Base-by-base conservation (phyloP, 1,140 invertebrate genomes). In the Nebria ingens region DNA sequence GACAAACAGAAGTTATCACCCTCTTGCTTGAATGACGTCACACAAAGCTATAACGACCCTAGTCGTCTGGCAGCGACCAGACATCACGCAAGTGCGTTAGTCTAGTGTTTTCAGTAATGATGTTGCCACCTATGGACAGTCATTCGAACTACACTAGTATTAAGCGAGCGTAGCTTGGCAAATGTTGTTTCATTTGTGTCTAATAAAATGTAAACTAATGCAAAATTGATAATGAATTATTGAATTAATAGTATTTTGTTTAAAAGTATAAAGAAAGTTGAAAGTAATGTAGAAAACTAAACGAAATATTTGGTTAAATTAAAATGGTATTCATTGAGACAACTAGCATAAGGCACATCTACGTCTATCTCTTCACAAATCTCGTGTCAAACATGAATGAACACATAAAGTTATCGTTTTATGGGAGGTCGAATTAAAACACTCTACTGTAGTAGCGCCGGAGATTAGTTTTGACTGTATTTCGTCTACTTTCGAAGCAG, bases 11-110 rank as follows among this genome's bases (percentile, higher is more conserved):
- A 17, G 6, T 45, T 45, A 17, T 45, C 40, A 45, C 40, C 40
- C 40, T 45, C 40, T n/a, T n/a, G 40, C 40, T 45, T 12, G 40
- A 3, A 17, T 6, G 15, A 6, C 40, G 40, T 11, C 40, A 45
- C 40, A 45, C 15, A 45, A 45, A 45, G 17, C 40, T 9, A 45
- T 45, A 45, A 45, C 40, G 40, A 45, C 40, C 40, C 17, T 45
- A 12, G 6, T 45, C n/a, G 40, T 45, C 40, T 45, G 17, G 40
- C 40, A 3, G 40, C 40, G 3, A 17, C n/a, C 40, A 11, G 15
- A 45, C 40, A 17, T n/a, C 40, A 45, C 40, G 40, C 40, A 45
- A 4, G 40, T 45, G 40, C 40, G 6, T 11, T 4, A 45, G 15
- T n/a, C 6, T 9, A 45, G 15, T 45, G 40, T 45, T 45, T 45